These are phyloP conservation scores for Oscheius sp. DNA, from an alignment of 2,888 invertebrate species.

Conservation along the genomic window DNA sequence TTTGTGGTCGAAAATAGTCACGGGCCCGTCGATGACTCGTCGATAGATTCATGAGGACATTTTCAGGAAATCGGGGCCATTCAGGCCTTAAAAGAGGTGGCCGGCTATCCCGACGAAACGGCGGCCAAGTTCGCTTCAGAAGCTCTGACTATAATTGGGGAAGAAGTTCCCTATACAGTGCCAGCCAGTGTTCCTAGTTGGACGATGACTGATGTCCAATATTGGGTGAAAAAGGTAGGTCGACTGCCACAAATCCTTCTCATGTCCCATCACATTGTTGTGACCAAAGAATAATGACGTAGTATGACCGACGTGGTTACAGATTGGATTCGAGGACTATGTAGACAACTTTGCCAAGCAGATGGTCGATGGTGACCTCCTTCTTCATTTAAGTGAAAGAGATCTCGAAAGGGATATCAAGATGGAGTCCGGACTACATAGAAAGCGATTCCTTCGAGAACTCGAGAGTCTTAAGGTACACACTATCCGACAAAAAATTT, in stretches of 20 bases:
- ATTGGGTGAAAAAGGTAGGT: slow-evolving; percentile 90
- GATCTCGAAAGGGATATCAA: slow-evolving; percentile 92
- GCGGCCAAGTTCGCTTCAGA: slow-evolving; percentile 89
- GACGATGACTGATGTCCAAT: slow-evolving; percentile 93
- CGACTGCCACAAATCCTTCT: not conserved
- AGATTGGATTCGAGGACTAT: slow-evolving; percentile 88
- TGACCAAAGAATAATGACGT: not conserved
- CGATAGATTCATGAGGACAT: no score
- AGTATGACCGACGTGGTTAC: no score
- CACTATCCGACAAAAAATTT: no score
- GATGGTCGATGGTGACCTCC: slow-evolving; percentile 93
- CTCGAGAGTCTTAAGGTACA: slow-evolving; percentile 68
- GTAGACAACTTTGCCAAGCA: slow-evolving; percentile 86
- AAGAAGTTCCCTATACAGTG: slow-evolving; percentile 92
- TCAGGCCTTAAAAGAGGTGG: slow-evolving; percentile 91
- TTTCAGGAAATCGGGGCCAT: slow-evolving; percentile 89
- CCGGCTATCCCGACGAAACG: slow-evolving; percentile 95
- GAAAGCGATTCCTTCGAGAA: slow-evolving; percentile 76
- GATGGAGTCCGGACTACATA: slow-evolving; percentile 87
- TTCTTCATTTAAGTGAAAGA: slow-evolving; percentile 88
- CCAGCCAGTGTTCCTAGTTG: slow-evolving; percentile 97
- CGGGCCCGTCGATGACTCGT: not conserved
- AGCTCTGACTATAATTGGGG: slow-evolving; percentile 81
- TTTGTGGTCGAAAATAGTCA: not conserved
- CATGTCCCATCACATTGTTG: not conserved